Evolutionary conservation across 2,113 vertebrate genomes (phyloP).

Genomic region (Zosterops borbonicus): DNA sequence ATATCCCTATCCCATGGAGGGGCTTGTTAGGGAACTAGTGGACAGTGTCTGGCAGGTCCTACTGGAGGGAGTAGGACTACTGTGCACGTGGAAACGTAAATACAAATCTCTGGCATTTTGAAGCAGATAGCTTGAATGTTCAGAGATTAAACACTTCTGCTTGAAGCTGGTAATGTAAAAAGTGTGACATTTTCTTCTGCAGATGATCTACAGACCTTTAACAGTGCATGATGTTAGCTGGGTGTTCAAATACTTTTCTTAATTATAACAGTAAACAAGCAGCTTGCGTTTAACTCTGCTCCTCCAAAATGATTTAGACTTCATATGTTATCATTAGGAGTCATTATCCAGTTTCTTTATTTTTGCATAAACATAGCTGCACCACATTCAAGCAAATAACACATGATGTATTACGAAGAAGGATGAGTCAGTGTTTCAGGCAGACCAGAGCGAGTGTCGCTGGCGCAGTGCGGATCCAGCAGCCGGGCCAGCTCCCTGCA

Average conservation of each 20-base stretch:
- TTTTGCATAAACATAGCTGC: neutral
- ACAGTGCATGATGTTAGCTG: neutral
- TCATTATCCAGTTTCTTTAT: neutral
- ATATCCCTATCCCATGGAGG: neutral
- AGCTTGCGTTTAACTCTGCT: neutral
- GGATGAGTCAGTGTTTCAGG: neutral
- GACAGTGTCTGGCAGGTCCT: neutral
- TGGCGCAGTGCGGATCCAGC: fast-evolving
- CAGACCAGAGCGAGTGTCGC: fast-evolving
- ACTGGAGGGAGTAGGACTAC: neutral
- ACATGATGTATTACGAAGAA: fast-evolving
- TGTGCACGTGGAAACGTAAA: neutral
- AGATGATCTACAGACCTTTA: neutral
- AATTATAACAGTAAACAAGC: neutral
- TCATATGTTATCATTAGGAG: neutral
- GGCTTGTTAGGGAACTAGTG: neutral
- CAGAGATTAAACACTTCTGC: neutral
- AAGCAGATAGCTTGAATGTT: neutral
- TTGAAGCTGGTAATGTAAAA: neutral
- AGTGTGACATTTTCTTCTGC: neutral
- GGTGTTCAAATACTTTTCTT: neutral
- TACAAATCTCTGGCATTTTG: neutral
- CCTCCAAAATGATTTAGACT: neutral
- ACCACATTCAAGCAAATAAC: neutral
- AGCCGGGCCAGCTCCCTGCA: fast-evolving